Evolutionary conservation across 1,140 invertebrate genomes (phyloP), one percentile per base, ranked within the genome.

Genomic region (Drosophila erecta): DNA sequence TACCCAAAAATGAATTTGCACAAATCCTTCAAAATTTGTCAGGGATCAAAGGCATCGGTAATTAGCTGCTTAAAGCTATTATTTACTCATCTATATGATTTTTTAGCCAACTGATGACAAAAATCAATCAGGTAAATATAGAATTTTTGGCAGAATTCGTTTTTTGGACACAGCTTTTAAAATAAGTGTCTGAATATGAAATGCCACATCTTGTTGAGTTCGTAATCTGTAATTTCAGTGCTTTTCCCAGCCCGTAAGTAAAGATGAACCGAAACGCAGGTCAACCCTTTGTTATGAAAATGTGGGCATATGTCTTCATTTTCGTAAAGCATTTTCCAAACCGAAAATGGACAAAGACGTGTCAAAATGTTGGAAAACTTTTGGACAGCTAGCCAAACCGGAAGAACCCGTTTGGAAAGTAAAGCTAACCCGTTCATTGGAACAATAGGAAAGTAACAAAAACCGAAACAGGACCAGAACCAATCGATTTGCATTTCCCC

Each of bases 251-350:
- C 30, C 17, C 4, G 15, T 35, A 20, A 46, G 5, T 20, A 8
- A 22, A 46, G 22, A 22, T 2, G 6, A 44, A 24, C 8, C 11
- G 2, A 20, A 46, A 37, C 8, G 17, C 35, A 46, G 44, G 57
- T 35, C 56, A 60, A 59, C 83, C 81, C 62, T 65, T 84, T 3
- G 3, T 67, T 44, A 12, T 24, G 11, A 38, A 56, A 51, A 59
- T 53, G 38, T 62, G 37, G 33, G 66, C 83, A 86, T 86, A 72
- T 86, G 83, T 79, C 79, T 87, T 71, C 10, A 79, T 86, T 77
- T 77, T 64, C 33, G 10, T 35, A 74, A 71, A 75, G 38, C 53
- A 54, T 76, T 69, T 70, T 56, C 54, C 38, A 74, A 67, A 40
- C 44, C 64, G 30, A 47, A 49, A 54, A 54, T 47, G 35, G 22